These are phyloP conservation scores for Temnothorax ravouxi DNA, from an alignment of 2,888 invertebrate species.

Conservation along the genomic window DNA sequence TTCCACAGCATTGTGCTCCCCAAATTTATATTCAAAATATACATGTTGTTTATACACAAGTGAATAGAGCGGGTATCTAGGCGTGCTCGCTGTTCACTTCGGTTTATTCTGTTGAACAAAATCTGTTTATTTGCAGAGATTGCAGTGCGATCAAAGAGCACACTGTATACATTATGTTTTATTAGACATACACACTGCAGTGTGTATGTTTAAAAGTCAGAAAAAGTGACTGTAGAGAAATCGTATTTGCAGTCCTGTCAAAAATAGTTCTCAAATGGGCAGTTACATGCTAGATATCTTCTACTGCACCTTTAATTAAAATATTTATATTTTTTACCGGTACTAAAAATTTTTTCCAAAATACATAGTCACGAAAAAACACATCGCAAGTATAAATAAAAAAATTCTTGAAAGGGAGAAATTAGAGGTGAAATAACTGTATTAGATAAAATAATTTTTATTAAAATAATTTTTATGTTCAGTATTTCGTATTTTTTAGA, in stretches of 20 bases:
- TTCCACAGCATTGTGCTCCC: background rate
- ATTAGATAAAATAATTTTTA: background rate
- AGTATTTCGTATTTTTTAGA: background rate
- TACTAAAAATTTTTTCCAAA: background rate
- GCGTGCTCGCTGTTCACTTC: constrained; percentile 1
- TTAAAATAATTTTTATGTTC: background rate
- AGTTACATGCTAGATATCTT: background rate
- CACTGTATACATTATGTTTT: background rate
- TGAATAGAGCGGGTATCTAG: background rate
- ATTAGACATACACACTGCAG: background rate
- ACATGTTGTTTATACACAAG: background rate
- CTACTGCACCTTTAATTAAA: background rate
- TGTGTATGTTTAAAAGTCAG: background rate
- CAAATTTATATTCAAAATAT: constrained; percentile 32
- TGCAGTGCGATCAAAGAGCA: background rate
- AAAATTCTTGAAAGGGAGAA: background rate
- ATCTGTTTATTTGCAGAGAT: constrained; percentile 11
- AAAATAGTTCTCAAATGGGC: background rate
- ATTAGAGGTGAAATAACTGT: background rate
- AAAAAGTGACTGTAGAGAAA: background rate
- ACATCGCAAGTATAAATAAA: background rate
- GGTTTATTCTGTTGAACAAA: background rate
- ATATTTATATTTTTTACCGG: background rate
- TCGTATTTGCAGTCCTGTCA: background rate
- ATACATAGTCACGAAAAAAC: background rate